phyloP scores from a whole-genome alignment of 1,140 invertebrate genomes.

The Bombus terrestris region DNA sequence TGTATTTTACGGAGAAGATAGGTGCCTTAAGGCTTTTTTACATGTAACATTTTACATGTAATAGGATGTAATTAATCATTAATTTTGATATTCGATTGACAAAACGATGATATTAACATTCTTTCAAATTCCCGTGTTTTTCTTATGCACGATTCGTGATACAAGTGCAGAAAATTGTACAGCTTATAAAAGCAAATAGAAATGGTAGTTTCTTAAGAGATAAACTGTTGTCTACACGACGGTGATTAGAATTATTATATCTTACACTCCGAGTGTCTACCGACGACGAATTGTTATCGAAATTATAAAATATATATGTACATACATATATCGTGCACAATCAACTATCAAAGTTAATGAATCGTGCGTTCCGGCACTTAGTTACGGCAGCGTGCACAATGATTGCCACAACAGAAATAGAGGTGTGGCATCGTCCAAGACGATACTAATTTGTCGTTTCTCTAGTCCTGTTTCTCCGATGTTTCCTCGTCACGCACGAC shows the following conservation, averaged over 20 bases:
- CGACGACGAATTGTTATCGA: not conserved
- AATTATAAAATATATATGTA: not conserved
- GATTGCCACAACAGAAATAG: conserved; percentile 63
- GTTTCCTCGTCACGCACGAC: conserved; percentile 62
- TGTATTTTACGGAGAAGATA: too few relatives aligned
- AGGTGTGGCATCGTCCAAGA: conserved; percentile 68
- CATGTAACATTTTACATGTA: too few relatives aligned
- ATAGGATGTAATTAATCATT: too few relatives aligned
- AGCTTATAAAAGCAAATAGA: not conserved
- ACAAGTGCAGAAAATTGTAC: not conserved
- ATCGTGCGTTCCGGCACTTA: conserved; percentile 80
- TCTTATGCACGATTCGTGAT: not conserved
- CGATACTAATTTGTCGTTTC: conserved; percentile 56
- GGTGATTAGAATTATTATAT: not conserved
- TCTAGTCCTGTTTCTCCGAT: conserved; percentile 24
- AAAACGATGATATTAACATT: too few relatives aligned
- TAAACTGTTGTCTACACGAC: not conserved
- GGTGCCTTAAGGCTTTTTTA: too few relatives aligned
- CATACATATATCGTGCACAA: conserved; percentile 58
- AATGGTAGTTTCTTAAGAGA: too few relatives aligned
- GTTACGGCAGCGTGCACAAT: conserved; percentile 72
- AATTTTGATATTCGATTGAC: too few relatives aligned
- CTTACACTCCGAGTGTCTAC: not conserved
- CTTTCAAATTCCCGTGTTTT: not conserved
- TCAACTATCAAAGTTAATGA: conserved; percentile 77